Evolutionary conservation across 2,888 invertebrate genomes (phyloP).

Genomic region (Noctuana brunneofusca): DNA sequence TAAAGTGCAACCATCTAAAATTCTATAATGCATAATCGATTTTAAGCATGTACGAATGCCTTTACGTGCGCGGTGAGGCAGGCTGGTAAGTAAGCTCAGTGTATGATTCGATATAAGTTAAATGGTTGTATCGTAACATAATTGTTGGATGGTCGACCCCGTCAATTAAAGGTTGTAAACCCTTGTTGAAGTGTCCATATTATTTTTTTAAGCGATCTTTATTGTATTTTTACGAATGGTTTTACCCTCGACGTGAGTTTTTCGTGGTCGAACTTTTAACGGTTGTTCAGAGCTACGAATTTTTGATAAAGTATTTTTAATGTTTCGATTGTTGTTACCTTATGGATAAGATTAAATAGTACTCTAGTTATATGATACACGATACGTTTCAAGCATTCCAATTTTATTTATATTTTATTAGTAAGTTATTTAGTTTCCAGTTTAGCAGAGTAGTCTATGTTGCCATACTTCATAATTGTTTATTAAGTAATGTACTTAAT

Average conservation of each 20-base stretch:
- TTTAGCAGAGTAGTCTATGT: constrained; percentile 54
- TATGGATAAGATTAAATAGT: constrained; percentile 57
- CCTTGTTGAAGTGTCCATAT: constrained; percentile 71
- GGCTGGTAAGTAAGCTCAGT: constrained; percentile 55
- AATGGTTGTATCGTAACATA: constrained; percentile 57
- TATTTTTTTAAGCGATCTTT: constrained; percentile 68
- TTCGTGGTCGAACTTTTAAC: constrained; percentile 44
- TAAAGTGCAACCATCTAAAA: neutral
- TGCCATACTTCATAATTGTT: constrained; percentile 73
- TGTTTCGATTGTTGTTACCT: constrained; percentile 76
- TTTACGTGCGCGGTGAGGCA: constrained; percentile 19
- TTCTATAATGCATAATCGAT: neutral
- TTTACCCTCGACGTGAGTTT: constrained; percentile 46
- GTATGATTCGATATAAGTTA: constrained; percentile 55
- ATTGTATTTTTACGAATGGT: constrained; percentile 49
- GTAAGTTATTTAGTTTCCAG: constrained; percentile 48
- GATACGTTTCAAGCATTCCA: constrained; percentile 62
- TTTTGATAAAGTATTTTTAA: constrained; percentile 71
- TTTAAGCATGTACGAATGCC: neutral
- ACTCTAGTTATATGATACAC: constrained; percentile 54
- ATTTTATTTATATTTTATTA: constrained; percentile 58
- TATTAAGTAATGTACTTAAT: constrained; percentile 69
- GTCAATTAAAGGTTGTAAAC: constrained; percentile 71
- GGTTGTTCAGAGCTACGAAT: constrained; percentile 55
- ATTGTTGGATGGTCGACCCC: constrained; percentile 63